These are phyloP conservation scores for Apodemia duryi DNA, from an alignment of 2,888 invertebrate species.

Conservation along the genomic window DNA sequence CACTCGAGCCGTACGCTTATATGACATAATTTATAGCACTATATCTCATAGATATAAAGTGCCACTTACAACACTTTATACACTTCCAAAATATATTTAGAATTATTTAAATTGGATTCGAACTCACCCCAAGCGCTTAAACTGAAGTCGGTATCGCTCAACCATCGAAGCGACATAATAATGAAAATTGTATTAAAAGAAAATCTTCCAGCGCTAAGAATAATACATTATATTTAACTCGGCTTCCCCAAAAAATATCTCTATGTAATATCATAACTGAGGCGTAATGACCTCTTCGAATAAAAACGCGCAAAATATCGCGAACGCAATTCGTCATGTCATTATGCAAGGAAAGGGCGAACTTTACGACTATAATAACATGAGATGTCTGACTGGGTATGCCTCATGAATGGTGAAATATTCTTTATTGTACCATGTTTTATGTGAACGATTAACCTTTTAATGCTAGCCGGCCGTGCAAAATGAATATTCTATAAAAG, in stretches of 20 bases:
- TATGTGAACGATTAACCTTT: constrained; percentile 78
- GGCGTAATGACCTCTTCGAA: constrained; percentile 68
- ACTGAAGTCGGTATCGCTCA: too few relatives aligned
- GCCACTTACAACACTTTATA: too few relatives aligned
- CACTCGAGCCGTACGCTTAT: too few relatives aligned
- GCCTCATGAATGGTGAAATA: constrained; percentile 68
- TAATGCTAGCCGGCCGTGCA: constrained; percentile 61
- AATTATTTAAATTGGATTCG: too few relatives aligned
- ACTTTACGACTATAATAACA: constrained; percentile 78
- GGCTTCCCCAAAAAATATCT: background rate
- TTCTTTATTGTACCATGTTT: constrained; percentile 75
- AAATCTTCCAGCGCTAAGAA: too few relatives aligned
- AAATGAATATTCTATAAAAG: constrained; percentile 37
- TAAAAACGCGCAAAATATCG: constrained; percentile 73
- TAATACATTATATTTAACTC: background rate
- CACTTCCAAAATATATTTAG: too few relatives aligned
- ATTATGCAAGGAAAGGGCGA: constrained; percentile 78
- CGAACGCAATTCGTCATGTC: constrained; percentile 76
- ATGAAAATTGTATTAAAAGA: too few relatives aligned
- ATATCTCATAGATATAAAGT: too few relatives aligned
- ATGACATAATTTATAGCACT: too few relatives aligned
- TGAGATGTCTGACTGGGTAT: constrained; percentile 72
- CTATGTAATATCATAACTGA: constrained; percentile 50
- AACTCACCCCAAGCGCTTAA: too few relatives aligned
- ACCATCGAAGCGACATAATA: too few relatives aligned